Evolutionary conservation across 2,888 invertebrate genomes (phyloP).

Genomic region (Pollenia labialis): DNA sequence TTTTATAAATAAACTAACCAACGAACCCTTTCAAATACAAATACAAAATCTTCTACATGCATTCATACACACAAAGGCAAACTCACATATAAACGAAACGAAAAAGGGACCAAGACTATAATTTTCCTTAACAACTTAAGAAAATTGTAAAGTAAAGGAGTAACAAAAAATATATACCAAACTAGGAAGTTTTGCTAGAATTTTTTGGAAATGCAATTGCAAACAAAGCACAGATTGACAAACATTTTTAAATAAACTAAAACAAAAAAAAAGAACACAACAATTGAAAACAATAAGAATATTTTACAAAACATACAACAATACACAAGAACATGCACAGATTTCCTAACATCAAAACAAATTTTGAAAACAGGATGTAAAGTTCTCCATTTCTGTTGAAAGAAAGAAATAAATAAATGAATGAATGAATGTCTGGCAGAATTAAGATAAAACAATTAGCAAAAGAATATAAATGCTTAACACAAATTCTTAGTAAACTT

Average conservation of each 20-base stretch:
- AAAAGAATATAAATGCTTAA: slow-evolving; percentile 12
- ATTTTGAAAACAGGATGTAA: slow-evolving; percentile 56
- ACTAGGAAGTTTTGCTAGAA: slow-evolving; percentile 37
- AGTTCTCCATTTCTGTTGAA: slow-evolving; percentile 46
- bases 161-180: background rate
- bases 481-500: slow-evolving; percentile 4
- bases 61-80: background rate
- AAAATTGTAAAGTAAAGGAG: background rate
- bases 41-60: slow-evolving; percentile 6
- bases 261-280: slow-evolving; percentile 30
- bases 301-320: slow-evolving; percentile 40
- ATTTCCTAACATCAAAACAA: slow-evolving; percentile 52
- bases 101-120: background rate
- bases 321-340: slow-evolving; percentile 31
- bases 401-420: slow-evolving; percentile 23
- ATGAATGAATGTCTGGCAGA: slow-evolving; percentile 60
- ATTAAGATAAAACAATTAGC: slow-evolving; percentile 64
- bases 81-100: background rate
- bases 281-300: slow-evolving; percentile 47
- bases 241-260: slow-evolving; percentile 65
- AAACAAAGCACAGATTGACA: slow-evolving; percentile 73
- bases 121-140: background rate
- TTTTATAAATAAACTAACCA: slow-evolving; percentile 15
- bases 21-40: background rate
- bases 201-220: slow-evolving; percentile 56